Base-by-base conservation (phyloP, 1,140 invertebrate genomes). In the Pseudomyrmex flavicornis region DNA sequence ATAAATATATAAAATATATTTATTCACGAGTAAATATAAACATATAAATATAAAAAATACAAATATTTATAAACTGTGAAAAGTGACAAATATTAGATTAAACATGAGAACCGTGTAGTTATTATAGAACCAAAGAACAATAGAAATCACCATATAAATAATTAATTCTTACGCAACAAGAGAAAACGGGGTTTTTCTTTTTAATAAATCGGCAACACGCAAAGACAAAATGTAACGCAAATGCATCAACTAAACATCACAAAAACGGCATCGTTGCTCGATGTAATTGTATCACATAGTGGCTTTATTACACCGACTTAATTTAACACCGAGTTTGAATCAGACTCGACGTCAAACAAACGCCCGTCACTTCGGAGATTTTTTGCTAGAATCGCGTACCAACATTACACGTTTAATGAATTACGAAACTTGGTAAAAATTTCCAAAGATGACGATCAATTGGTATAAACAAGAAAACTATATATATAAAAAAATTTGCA, bases 241-340 rank as follows among this genome's bases (percentile, higher is more conserved):
- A 79, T 59, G 65, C 52, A 35, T 12, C 52, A 87, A 80, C 77
- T 77, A 79, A 84, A 87, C 72, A 84, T 77, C 48, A 63, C 17
- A 56, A 70, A 87, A 79, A 26, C 17, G 44, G 56, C 63, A 61
- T 73, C 35, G 70, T 62, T 58, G 72, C 52, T 76, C 87, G 59
- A 70, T 73, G 54, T 88, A 85, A 88, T 88, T 88, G 87, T 84
- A 88, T 88, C 86, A 73, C 74, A 63, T 26, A 26, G 52, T 35
- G 59, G 86, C 65, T 88, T 88, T 82, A 88, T 88, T 73, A 70
- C 56, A 70, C 56, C 52, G 86, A 12, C 44, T 69, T 63, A 72
- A 88, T 88, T 88, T 82, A 76, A 76, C 76, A 82, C 22, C n/a
- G 83, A 76, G 73, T 85, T 82, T 82, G 86, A 88, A 87, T 88